Conservation (phyloP, 2,888 invertebrate species). For the Pachymerium ferrugineum region DNA sequence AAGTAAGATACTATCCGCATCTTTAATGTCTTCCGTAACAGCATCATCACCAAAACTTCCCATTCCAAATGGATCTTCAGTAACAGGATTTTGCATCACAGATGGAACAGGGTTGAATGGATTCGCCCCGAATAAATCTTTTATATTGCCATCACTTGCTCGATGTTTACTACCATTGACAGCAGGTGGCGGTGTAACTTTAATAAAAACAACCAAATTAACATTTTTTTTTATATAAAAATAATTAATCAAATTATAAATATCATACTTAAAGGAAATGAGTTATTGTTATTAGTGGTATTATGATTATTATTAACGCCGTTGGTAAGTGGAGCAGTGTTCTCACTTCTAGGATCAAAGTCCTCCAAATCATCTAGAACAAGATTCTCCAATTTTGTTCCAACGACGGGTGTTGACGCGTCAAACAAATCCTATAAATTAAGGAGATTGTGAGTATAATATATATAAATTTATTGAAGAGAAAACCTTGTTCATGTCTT, state of each 20-base stretch:
- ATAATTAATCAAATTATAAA: neutral
- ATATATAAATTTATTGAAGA: conserved; percentile 26
- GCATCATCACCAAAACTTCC: conserved; percentile 57
- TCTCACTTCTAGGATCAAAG: conserved; percentile 77
- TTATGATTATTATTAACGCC: conserved; percentile 20
- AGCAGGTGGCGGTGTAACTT: conserved; percentile 73
- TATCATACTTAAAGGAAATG: conserved; percentile 59
- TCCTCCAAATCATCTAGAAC: conserved; percentile 64
- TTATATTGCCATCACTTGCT: conserved; percentile 52
- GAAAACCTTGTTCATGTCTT: neutral
- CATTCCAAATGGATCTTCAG: conserved; percentile 76
- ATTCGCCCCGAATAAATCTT: conserved; percentile 73
- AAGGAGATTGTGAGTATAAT: neutral
- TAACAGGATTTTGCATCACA: neutral
- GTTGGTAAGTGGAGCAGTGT: neutral
- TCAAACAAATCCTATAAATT: conserved; percentile 20
- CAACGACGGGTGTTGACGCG: conserved; percentile 42
- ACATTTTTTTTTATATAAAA: neutral
- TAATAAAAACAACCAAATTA: neutral
- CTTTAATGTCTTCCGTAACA: conserved; percentile 48
- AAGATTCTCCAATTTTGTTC: conserved; percentile 47
- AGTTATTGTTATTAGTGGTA: conserved; percentile 17
- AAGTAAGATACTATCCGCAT: conserved; percentile 67
- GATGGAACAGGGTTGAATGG: conserved; percentile 57
- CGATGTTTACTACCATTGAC: conserved; percentile 57